Percentiles rank a stretch among this genome's conserved stretches.
These are phyloP conservation scores for Horisme vitalbata DNA, from an alignment of 2,888 invertebrate species.

Conservation along the genomic window DNA sequence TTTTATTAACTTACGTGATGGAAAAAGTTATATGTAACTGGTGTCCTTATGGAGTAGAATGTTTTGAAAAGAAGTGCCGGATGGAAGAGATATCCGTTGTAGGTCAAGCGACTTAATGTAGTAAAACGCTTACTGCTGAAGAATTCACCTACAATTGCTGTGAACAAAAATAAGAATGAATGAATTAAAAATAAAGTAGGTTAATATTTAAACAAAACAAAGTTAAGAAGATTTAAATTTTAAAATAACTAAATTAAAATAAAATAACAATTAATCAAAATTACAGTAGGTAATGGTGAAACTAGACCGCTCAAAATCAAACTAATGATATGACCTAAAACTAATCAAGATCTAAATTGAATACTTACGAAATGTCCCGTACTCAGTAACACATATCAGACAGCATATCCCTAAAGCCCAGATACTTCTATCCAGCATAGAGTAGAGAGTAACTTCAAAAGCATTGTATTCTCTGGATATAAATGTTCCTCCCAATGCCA, in stretches of 20 bases:
- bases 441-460: not conserved
- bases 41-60: constrained; percentile 12
- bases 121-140: constrained; percentile 12
- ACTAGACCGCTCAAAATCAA: no score
- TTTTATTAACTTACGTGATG: not conserved
- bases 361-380: constrained; percentile 23
- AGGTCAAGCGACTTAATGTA: constrained; percentile 19
- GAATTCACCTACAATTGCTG: constrained; percentile 22
- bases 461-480: not conserved
- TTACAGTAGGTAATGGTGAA: no score
- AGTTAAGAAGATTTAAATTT: no score
- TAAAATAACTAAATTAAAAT: no score
- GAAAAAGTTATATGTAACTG: constrained; percentile 7
- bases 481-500: constrained; percentile 5
- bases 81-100: constrained; percentile 18
- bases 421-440: constrained; percentile 1
- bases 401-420: not conserved
- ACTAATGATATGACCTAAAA: no score
- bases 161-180: no score
- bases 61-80: constrained; percentile 9
- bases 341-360: not conserved
- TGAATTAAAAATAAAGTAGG: no score
- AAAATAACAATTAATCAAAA: no score
- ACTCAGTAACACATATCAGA: constrained; percentile 8
- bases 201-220: no score